Percentiles rank a stretch among this genome's conserved stretches.
These are phyloP conservation scores for Brachyptera risi DNA, from an alignment of 2,888 invertebrate species.

Conservation along the genomic window DNA sequence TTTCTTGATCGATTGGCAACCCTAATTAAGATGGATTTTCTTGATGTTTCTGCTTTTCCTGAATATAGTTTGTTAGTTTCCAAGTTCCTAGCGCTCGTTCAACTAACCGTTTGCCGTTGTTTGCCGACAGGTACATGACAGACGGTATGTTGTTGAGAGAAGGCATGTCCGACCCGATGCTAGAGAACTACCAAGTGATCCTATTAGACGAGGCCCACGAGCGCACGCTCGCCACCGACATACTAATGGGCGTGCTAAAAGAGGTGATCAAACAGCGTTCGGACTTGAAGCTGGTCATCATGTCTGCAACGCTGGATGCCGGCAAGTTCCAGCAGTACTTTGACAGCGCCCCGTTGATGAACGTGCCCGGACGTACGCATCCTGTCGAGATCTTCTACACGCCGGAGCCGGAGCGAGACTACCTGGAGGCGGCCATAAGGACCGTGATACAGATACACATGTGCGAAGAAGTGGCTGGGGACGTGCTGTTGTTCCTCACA, in stretches of 20 bases:
- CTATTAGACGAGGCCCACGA: conserved; percentile 99
- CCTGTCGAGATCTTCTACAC: conserved; percentile 99
- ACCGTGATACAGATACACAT: conserved; percentile 98
- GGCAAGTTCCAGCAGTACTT: conserved; percentile 99
- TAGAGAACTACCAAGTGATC: conserved; percentile 93
- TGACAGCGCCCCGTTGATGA: conserved; percentile 97
- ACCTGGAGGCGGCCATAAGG: conserved; percentile 96
- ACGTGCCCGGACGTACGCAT: conserved; percentile 94
- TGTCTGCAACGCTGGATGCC: conserved; percentile 98
- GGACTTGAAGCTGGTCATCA: conserved; percentile 95
- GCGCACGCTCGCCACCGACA: conserved; percentile 95
- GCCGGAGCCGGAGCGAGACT: conserved; percentile 96
- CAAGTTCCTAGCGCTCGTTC: no score
- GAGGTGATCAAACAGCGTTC: conserved; percentile 90
- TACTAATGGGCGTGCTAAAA: conserved; percentile 97
- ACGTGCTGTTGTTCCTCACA: conserved; percentile 87
- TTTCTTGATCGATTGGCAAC: no score
- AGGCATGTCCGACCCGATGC: conserved; percentile 98
- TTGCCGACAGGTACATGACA: conserved; percentile 79
- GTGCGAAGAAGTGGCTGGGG: conserved; percentile 89
- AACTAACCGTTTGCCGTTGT: no score
- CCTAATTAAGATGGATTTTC: no score
- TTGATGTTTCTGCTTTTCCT: no score
- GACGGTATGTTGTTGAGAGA: conserved; percentile 99
- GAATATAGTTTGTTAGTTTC: no score